Base-by-base conservation (phyloP, 92 coral and sea anemone genomes). In the Epizoanthus illoricatus region DNA sequence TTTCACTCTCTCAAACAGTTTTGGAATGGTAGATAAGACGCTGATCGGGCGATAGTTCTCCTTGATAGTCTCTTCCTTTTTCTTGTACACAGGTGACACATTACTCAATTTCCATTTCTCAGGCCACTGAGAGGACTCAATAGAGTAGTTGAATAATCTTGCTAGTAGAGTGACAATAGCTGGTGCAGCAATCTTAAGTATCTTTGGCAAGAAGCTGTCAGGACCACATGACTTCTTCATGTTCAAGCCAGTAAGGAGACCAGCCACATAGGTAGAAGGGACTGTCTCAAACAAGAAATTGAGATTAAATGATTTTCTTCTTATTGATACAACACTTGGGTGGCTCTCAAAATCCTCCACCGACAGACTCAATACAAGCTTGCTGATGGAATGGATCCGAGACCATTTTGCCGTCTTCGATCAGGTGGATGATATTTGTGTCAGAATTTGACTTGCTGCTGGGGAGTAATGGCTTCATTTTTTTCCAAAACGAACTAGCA, bases 21-120 rank as follows among this genome's bases (percentile, higher is more conserved):
- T n/a, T n/a, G n/a, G n/a, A n/a, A n/a, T n/a, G n/a, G n/a, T n/a
- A n/a, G n/a, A n/a, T n/a, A n/a, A n/a, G n/a, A n/a, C n/a, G n/a
- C n/a, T n/a, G n/a, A n/a, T n/a, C n/a, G n/a, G n/a, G n/a, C n/a
- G n/a, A n/a, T n/a, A n/a, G n/a, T n/a, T n/a, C n/a, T n/a, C n/a
- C n/a, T n/a, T n/a, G n/a, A n/a, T 63, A 47, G 82, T 74, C 7
- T 24, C 73, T 11, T 84, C 87, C 24, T 75, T 76, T 40, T 85
- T 69, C 84, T 85, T 85, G 13, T 85, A 63, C 61, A 85, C 84
- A 20, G 84, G 88, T 43, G 78, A 76, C 20, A 85, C 84, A 52
- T 85, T 85, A 78, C 63, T 68, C 16, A 85, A 23, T 85, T 78
- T 79, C 84, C 84, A 78, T 20, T 69, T 75, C 57, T 43, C 62